These are phyloP conservation scores for Aphaenogaster floridana DNA, from an alignment of 1,140 invertebrate genomes.

Conservation along the genomic window DNA sequence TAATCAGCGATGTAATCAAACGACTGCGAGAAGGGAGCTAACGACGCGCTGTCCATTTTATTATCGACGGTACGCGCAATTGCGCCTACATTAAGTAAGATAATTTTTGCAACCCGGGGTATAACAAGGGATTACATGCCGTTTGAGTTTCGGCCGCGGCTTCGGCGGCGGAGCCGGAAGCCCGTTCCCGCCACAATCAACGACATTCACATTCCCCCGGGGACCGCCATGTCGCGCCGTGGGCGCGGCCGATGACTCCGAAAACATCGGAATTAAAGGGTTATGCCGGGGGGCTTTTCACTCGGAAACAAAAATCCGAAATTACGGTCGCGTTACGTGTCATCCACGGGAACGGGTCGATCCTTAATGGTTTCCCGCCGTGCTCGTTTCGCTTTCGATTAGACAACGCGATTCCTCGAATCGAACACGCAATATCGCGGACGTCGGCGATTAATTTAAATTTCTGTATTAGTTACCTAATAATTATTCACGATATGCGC, in stretches of 20 bases:
- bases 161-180: slow-evolving; percentile 41
- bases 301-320: slow-evolving; percentile 5
- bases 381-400: no score
- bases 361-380: background rate
- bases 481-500: background rate
- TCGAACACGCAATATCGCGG: background rate
- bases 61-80: slow-evolving; percentile 9
- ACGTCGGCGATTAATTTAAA: background rate
- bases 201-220: slow-evolving; percentile 37
- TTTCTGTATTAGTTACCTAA: background rate
- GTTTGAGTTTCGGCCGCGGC: background rate
- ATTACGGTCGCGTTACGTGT: slow-evolving; percentile 46
- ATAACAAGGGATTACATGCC: slow-evolving; percentile 25
- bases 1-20: slow-evolving; percentile 27
- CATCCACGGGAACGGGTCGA: background rate
- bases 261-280: slow-evolving; percentile 55
- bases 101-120: slow-evolving; percentile 1
- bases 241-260: slow-evolving; percentile 67
- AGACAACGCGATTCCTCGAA: background rate
- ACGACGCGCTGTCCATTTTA: slow-evolving; percentile 28
- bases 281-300: slow-evolving; percentile 22
- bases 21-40: background rate
- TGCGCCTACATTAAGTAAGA: background rate
- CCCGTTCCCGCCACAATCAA: slow-evolving; percentile 47
- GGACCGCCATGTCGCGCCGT: slow-evolving; percentile 2